These are phyloP conservation scores for Enteromius unitaeniatus DNA, from an alignment of 2,797 vertebrate genomes.

Conservation along the genomic window DNA sequence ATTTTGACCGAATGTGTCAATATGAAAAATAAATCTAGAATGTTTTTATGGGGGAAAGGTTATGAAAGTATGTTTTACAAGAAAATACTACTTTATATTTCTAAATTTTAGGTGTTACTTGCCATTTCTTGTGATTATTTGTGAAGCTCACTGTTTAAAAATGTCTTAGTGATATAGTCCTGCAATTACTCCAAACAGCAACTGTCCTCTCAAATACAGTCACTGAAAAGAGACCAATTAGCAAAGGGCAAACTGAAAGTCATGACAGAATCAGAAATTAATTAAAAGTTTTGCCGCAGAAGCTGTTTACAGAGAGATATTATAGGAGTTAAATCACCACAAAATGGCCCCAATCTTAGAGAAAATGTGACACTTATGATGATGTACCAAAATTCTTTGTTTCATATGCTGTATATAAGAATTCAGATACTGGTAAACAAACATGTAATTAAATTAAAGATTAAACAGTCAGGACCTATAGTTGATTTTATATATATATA, in stretches of 20 bases:
- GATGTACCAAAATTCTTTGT: not conserved
- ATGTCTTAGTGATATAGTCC: not conserved
- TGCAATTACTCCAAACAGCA: constrained; percentile 37
- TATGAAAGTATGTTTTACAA: not conserved
- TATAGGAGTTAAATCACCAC: not conserved
- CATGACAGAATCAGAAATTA: constrained; percentile 45
- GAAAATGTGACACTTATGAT: not conserved
- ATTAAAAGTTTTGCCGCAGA: constrained; percentile 3
- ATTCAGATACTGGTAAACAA: not conserved
- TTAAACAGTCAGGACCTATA: not conserved
- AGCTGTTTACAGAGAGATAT: not conserved
- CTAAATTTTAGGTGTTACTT: too few relatives aligned
- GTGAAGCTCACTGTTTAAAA: not conserved
- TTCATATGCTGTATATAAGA: not conserved
- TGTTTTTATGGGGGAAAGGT: not conserved
- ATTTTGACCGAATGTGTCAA: constrained; percentile 3
- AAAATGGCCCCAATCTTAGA: not conserved
- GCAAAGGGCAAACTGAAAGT: constrained; percentile 45
- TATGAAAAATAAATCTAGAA: not conserved
- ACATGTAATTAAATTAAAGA: not conserved
- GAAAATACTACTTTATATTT: not conserved
- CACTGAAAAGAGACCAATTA: constrained; percentile 47
- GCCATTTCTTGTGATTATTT: not conserved
- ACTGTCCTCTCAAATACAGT: constrained; percentile 39
- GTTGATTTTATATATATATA: too few relatives aligned